Conservation (phyloP, 2,797 vertebrate genomes). For the Carduelis carduelis region DNA sequence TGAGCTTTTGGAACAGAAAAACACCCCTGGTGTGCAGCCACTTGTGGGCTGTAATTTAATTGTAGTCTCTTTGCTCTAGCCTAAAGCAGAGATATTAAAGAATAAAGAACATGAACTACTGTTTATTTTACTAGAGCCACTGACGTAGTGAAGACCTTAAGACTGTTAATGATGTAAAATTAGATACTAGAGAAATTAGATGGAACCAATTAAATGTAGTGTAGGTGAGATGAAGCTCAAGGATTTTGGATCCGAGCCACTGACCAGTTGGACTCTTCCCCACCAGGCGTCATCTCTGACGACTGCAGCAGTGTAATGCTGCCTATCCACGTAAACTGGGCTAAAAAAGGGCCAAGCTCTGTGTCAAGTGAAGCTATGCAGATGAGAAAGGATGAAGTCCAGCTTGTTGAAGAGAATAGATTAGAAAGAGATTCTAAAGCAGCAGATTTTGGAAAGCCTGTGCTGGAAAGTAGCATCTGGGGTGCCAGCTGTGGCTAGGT, state of each 20-base stretch:
- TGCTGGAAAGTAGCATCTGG: neutral
- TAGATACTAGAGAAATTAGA: neutral
- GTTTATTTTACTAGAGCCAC: neutral
- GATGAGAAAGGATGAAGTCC: neutral
- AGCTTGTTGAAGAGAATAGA: neutral
- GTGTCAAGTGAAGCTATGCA: neutral
- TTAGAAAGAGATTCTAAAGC: neutral
- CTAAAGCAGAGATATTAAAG: neutral
- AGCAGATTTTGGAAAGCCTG: neutral
- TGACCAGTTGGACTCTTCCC: neutral
- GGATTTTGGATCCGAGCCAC: neutral
- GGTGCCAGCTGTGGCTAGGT: neutral
- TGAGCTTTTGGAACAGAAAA: neutral
- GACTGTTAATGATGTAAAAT: neutral
- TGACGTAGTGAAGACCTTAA: neutral
- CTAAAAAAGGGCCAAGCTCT: neutral
- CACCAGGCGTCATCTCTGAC: neutral
- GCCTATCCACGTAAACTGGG: neutral
- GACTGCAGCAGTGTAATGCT: accelerated
- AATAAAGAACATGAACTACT: neutral
- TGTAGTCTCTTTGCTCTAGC: neutral
- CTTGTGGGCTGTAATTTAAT: neutral
- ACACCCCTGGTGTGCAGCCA: neutral
- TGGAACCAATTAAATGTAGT: neutral
- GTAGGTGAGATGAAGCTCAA: neutral